Evolutionary conservation across 2,113 vertebrate genomes (phyloP).

Genomic region (Pluvialis apricaria): DNA sequence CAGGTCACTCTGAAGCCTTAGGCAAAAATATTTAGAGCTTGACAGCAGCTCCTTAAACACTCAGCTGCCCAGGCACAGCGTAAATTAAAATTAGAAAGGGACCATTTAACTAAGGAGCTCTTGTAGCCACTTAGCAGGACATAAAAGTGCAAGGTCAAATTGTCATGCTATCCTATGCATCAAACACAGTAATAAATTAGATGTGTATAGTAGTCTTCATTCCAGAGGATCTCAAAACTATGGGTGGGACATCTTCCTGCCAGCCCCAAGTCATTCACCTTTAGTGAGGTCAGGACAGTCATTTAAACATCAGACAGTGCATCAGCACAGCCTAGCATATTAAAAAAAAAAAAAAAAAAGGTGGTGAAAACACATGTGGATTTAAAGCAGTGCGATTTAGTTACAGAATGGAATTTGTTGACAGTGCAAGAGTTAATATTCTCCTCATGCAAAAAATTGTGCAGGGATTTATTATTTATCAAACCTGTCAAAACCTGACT

Average conservation of each 20-base stretch:
- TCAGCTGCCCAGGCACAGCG: background rate
- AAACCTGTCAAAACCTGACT: background rate
- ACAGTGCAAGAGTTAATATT: background rate
- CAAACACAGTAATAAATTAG: background rate
- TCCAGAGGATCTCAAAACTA: background rate
- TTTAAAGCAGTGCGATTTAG: background rate
- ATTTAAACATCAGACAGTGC: background rate
- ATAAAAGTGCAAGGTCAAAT: background rate
- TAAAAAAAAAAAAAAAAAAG: background rate
- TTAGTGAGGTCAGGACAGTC: background rate
- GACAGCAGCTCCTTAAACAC: background rate
- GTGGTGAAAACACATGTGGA: background rate
- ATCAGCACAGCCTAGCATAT: background rate
- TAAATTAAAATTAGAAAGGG: background rate
- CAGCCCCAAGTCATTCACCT: background rate
- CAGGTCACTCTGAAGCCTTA: background rate
- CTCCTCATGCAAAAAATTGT: background rate
- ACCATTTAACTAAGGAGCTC: background rate
- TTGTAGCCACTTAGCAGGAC: background rate
- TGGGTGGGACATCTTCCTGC: background rate
- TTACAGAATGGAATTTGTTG: background rate
- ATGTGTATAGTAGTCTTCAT: background rate
- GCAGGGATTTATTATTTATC: background rate
- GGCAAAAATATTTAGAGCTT: background rate
- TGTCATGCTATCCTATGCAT: background rate